Base-by-base conservation (phyloP, 2,113 vertebrate species). In the Etheostoma spectabile region DNA sequence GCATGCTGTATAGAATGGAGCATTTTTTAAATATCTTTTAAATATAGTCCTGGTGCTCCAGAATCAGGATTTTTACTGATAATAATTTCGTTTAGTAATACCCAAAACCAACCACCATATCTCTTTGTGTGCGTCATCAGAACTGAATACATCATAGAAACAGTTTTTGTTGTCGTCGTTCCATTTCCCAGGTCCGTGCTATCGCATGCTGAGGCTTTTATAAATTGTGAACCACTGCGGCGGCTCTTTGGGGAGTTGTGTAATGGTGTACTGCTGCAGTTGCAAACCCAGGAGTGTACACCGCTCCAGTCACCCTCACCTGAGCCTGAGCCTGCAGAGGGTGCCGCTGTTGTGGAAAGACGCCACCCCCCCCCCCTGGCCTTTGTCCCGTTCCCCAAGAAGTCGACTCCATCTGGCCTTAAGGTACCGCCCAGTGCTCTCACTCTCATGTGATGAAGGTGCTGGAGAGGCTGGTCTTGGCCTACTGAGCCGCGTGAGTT, bases 121-220 rank as follows among this genome's bases (percentile, higher is more conserved):
- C n/a, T n/a, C 13, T n/a, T 70, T 30, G 13, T 46, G 18, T 22
- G 24, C 18, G 18, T 64, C n/a, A n/a, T 78, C 1, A 45, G 8
- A 70, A 13, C 14, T 27, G 7, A 64, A 64, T 33, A 10, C 13
- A 22, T 59, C 12, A 27, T 69, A 3, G 49, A 55, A 46, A 49
- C 6, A 8, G 10, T 0, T 38, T 38, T 53, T 45, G 30, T 30
- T 30, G 27, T 30, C 27, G 27, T 30, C 45, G 22, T 46, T 71
- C 10, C 5, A n/a, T 70, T n/a, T 5, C 7, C 27, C 62, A 42
- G 45, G 42, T 71, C 6, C 13, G 8, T 53, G 52, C 42, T 57
- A 14, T 59, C 33, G 30, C 60, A 52, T 10, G 33, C 30, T 74
- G 45, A 62, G 22, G 49, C 72, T 64, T 64, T 72, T 51, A 55